Conservation (phyloP, 2,797 vertebrate species). For the Oreochromis grahami region DNA sequence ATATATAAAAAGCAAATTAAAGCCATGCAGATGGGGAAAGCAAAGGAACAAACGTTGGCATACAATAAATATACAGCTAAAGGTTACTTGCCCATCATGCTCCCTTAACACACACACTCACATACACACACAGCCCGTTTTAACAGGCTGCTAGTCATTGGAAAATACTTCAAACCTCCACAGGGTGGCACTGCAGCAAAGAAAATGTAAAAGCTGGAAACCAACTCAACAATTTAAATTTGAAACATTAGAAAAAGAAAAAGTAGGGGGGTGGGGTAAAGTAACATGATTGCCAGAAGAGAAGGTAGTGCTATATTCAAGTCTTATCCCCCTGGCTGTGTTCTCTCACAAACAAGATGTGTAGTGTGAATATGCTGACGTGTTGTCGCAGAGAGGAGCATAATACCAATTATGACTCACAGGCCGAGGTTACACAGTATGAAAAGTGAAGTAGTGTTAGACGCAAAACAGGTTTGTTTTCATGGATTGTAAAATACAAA, state of each 20-base stretch:
- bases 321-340: neutral
- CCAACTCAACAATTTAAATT: neutral
- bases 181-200: slow-evolving; percentile 57
- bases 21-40: slow-evolving; percentile 71
- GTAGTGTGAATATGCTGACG: neutral
- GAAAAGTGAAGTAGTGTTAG: neutral
- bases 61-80: slow-evolving; percentile 57
- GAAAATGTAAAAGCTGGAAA: slow-evolving; percentile 14
- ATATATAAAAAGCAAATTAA: slow-evolving; percentile 53
- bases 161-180: slow-evolving; percentile 67
- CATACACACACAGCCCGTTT: slow-evolving; percentile 1
- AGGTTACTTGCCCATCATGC: slow-evolving; percentile 35
- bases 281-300: neutral
- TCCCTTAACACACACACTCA: neutral
- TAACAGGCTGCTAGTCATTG: neutral
- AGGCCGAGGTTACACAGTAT: neutral
- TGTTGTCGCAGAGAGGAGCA: neutral
- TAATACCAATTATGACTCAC: neutral
- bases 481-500: neutral
- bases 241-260: neutral
- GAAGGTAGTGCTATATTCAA: neutral
- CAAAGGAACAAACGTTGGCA: slow-evolving; percentile 24
- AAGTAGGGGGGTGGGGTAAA: neutral
- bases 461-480: neutral
- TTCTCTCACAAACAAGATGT: neutral